Evolutionary conservation across 2,113 vertebrate species (phyloP), one percentile per base, ranked within the genome.

Genomic region (Pomatostomus ruficeps): DNA sequence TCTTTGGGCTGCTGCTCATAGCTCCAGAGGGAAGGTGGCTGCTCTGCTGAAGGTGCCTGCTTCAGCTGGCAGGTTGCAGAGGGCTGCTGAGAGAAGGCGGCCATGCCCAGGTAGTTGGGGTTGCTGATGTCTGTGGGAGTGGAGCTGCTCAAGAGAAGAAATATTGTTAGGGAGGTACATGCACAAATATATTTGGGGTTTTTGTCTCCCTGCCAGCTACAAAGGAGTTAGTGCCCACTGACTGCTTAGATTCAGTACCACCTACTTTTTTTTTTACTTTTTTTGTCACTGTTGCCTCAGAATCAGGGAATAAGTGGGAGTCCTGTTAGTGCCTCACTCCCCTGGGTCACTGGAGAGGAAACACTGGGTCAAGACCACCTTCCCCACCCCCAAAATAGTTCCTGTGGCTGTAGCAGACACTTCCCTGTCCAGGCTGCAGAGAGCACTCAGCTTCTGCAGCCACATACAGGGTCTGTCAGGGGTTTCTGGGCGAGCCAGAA

Each of bases 101-200:
- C 95, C 88, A 98, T 43, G 10, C 98, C 98, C 95, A 98, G 98
- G 97, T 99, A 99, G 97, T 12, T 99, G 71, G 98, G 98, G 96
- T 99, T 99, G 65, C 97, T 98, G 92, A 99, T 98, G 88, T 99
- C 99, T 49, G 96, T 97, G 36, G 98, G 28, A 31, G 95, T 36
- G 23, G 95, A 85, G 43, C 94, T 77, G 57, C 92, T 78, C 14
- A 95, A 83, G 4, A 71, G 28, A 78, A 96, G 85, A 51, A 73
- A 90, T 62, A 93, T 97, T 98, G 95, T 59, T 26, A 85, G 80
- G 35, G 46, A 92, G 35, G 94, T 57, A 83, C 28, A 48, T 19
- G 35, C 36, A 88, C 43, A 90, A 88, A 94, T 72, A 59, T 11
- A 3, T 63, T 63, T 68, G 7, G 7, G 6, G 9, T 19, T 71